Evolutionary conservation across 1,140 invertebrate species (phyloP).

Genomic region (Leptoteleia sp.): DNA sequence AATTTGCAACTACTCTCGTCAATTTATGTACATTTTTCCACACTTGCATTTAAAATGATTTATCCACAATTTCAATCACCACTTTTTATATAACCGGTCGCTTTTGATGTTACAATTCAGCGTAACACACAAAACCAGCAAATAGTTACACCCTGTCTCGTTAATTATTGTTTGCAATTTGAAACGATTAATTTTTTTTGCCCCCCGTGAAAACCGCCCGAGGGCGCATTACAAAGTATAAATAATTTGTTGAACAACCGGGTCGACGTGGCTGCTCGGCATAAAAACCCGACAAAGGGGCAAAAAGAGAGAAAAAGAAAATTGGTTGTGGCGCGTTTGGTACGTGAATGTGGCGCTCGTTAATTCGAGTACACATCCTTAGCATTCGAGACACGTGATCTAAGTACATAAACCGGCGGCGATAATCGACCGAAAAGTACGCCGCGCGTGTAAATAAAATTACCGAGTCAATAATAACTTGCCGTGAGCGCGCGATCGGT

Average conservation of each 20-base stretch:
- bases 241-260: slow-evolving; percentile 1
- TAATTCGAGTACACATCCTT: slow-evolving; percentile 30
- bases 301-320: slow-evolving; percentile 12
- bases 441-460: slow-evolving; percentile 39
- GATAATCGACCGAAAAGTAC: slow-evolving; percentile 32
- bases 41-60: no score
- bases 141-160: no score
- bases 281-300: neutral
- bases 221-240: neutral
- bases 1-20: no score
- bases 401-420: slow-evolving; percentile 26
- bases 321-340: slow-evolving; percentile 8
- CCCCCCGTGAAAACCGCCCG: no score
- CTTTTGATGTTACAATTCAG: no score
- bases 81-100: no score
- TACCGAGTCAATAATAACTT: slow-evolving; percentile 33
- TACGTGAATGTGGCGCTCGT: slow-evolving; percentile 15
- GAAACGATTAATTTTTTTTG: no score
- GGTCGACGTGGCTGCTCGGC: no score
- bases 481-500: slow-evolving; percentile 14
- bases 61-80: no score
- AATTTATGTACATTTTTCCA: no score
- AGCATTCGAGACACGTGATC: slow-evolving; percentile 30
- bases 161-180: no score
- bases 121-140: no score